These are phyloP conservation scores for Syrrhaptes paradoxus DNA, from an alignment of 2,113 vertebrate species.

Conservation along the genomic window DNA sequence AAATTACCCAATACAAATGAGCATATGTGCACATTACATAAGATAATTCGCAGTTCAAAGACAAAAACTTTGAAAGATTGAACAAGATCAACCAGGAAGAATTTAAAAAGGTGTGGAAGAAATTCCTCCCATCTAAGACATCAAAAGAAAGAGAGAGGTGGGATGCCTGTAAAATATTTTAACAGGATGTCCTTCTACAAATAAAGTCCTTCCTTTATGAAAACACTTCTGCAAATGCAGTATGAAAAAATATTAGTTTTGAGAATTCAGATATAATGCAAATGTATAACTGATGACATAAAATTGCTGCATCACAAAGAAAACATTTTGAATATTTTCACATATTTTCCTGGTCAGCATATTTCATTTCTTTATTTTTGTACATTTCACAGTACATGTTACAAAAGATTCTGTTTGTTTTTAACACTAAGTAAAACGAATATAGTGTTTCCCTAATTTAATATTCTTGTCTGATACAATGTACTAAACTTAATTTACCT, in stretches of 20 bases:
- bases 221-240: not conserved
- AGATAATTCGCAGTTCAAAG: not conserved
- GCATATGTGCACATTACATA: fast-evolving
- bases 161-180: not conserved
- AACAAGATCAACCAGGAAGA: not conserved
- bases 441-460: slow-evolving; percentile 36
- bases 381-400: not conserved
- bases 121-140: not conserved
- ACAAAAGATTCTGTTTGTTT: not conserved
- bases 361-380: not conserved
- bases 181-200: not conserved
- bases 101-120: not conserved
- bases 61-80: not conserved
- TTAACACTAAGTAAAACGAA: not conserved
- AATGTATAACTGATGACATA: not conserved
- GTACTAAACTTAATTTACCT: slow-evolving; percentile 46
- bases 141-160: not conserved
- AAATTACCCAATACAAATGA: not conserved
- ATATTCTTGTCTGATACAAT: slow-evolving; percentile 14
- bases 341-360: not conserved
- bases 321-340: not conserved
- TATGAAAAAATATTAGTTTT: not conserved
- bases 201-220: not conserved
- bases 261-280: not conserved
- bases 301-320: not conserved